Conservation (phyloP, 1,140 invertebrate genomes). For the Harlomillsia oculata region DNA sequence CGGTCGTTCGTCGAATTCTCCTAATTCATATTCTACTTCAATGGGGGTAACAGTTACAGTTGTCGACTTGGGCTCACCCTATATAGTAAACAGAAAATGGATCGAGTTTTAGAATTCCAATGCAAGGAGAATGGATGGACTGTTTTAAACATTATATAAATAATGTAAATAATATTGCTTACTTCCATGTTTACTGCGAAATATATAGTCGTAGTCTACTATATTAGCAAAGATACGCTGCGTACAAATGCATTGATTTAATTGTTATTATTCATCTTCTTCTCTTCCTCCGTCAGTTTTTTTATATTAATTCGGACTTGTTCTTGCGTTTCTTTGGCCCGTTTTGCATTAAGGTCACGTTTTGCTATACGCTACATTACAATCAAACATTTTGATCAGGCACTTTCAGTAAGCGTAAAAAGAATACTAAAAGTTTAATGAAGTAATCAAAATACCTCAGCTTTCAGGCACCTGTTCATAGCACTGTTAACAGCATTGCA, state of each 20-base stretch:
- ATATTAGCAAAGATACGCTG: no score
- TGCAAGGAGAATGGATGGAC: neutral
- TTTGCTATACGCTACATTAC: conserved; percentile 10
- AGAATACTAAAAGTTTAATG: neutral
- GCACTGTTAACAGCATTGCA: conserved; percentile 19
- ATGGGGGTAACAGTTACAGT: neutral
- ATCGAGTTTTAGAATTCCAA: neutral
- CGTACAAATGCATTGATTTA: neutral
- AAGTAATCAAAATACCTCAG: conserved; percentile 5
- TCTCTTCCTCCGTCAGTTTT: neutral
- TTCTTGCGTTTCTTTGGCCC: neutral
- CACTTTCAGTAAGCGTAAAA: neutral
- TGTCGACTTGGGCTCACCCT: neutral
- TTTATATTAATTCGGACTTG: neutral
- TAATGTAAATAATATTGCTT: neutral
- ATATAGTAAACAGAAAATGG: neutral
- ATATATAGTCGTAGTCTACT: neutral
- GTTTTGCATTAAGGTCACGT: conserved; percentile 15
- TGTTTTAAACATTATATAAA: neutral
- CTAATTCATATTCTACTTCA: conserved; percentile 12
- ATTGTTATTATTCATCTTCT: neutral
- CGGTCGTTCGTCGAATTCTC: conserved; percentile 10
- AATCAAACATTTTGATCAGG: neutral
- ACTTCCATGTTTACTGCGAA: neutral
- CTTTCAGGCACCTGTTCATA: conserved; percentile 17